Base-by-base conservation (phyloP, 1,140 invertebrate genomes). In the Calliopsis andreniformis region DNA sequence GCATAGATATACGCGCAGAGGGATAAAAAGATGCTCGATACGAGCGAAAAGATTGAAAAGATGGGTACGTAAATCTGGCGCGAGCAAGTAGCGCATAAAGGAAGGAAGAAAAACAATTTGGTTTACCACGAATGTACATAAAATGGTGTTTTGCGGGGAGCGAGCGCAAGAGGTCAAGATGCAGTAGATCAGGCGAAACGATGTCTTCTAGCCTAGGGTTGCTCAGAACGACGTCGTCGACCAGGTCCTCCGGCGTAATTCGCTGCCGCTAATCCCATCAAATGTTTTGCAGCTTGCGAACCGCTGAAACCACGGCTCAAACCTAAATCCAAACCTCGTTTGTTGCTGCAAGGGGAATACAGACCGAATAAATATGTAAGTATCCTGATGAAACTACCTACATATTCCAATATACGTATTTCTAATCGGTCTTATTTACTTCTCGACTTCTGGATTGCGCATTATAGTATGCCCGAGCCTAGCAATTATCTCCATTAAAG, bases 201-300 rank as follows among this genome's bases (percentile, higher is more conserved):
- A 43, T 58, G 59, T 39, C 8, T 67, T 3, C 42, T 51, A 35
- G 62, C 85, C 85, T 87, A 86, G 72, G 84, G 86, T 78, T 89
- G 87, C 73, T 93, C 93, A 55, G 94, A 94, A 59, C 96, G 95
- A 85, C 96, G 94, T 94, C 95, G 96, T 90, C 96, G 94, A 70
- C 96, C 96, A 5, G 97, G 97, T 10, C 97, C 97, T 8, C 95
- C 95, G n/a, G 97, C 96, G 90, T 95, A 97, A 90, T 96, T 97
- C 79, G 97, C 96, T 1, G 96, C 96, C 53, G 96, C 95, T 51
- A 97, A 88, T 1, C 96, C 97, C 95, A 98, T 97, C 82, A 97
- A 93, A 89, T 98, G 97, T 90, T 97, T 97, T 84, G 96, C 97
- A 53, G 97, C 96, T 85, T 97, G 95, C 30, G 96, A 96, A 0